Percentiles rank a stretch among this genome's conserved stretches.
Conservation (phyloP, 2,113 vertebrate species). For the Nycticebus coucang region DNA sequence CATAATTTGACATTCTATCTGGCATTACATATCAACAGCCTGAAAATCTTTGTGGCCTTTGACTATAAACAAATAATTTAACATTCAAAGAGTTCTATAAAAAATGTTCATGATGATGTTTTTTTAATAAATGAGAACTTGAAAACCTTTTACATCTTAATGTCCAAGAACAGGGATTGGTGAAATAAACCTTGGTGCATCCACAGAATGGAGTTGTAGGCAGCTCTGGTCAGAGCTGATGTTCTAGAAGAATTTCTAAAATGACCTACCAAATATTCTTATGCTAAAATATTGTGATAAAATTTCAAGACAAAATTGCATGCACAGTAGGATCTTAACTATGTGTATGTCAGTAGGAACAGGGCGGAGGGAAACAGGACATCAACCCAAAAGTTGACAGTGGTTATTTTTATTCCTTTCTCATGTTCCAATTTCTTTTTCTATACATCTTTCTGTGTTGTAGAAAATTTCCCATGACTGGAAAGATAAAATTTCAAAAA, state of each 20-base stretch:
- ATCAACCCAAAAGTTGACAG: not conserved
- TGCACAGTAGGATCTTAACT: not conserved
- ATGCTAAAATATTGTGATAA: not conserved
- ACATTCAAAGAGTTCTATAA: not conserved
- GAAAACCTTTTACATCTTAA: not conserved
- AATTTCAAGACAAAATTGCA: not conserved
- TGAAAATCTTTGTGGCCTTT: conserved; percentile 13
- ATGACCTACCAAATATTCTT: not conserved
- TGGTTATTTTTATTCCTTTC: conserved; percentile 3
- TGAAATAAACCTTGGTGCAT: not conserved
- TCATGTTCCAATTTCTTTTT: not conserved
- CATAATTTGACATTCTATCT: not conserved
- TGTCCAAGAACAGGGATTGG: conserved; percentile 2
- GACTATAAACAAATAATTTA: not conserved
- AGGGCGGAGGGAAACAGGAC: not conserved
- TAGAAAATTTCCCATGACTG: conserved; percentile 1
- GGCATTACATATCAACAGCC: not conserved
- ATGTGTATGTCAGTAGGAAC: not conserved
- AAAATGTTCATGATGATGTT: not conserved
- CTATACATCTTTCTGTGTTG: not conserved
- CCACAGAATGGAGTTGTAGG: not conserved
- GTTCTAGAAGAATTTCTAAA: conserved; percentile 50
- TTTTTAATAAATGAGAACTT: conserved; percentile 33
- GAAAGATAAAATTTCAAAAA: conserved; percentile 30
- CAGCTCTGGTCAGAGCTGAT: not conserved